phyloP scores from a whole-genome alignment of 92 coral and sea anemone genomes.

The Pocillopora meandrina region DNA sequence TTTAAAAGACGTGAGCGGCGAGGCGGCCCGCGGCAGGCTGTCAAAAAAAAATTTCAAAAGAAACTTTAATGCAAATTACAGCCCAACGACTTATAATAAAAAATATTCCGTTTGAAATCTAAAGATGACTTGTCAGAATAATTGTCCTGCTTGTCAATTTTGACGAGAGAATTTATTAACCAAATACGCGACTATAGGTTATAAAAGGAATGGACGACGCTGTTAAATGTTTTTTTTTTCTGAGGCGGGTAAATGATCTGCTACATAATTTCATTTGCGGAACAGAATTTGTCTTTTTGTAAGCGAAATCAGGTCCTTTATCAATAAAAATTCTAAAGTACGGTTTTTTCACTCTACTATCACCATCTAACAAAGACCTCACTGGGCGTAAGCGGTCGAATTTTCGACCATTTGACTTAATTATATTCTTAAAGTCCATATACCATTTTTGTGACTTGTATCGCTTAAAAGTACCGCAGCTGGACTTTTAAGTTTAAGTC shows the following conservation, averaged over 20 bases:
- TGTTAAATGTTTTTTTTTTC: no score
- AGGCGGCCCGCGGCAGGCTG: background rate
- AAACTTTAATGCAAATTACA: background rate
- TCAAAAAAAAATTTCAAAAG: background rate
- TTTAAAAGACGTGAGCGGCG: background rate
- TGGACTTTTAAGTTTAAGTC: background rate
- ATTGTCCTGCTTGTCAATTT: background rate
- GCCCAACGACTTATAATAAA: no score
- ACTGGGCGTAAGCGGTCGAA: background rate
- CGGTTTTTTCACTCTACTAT: background rate
- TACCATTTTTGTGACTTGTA: background rate
- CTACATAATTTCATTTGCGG: no score
- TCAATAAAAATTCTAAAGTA: background rate
- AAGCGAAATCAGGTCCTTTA: no score
- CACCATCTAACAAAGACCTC: background rate
- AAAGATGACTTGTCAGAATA: background rate
- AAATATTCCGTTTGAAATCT: no score
- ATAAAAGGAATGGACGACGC: background rate
- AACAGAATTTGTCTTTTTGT: no score
- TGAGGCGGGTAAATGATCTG: no score
- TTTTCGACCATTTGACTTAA: background rate
- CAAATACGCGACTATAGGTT: background rate
- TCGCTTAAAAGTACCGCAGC: background rate
- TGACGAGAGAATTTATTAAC: background rate
- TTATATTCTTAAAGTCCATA: background rate